Evolutionary conservation across 2,113 vertebrate species (phyloP).

Genomic region (Macaca nemestrina): DNA sequence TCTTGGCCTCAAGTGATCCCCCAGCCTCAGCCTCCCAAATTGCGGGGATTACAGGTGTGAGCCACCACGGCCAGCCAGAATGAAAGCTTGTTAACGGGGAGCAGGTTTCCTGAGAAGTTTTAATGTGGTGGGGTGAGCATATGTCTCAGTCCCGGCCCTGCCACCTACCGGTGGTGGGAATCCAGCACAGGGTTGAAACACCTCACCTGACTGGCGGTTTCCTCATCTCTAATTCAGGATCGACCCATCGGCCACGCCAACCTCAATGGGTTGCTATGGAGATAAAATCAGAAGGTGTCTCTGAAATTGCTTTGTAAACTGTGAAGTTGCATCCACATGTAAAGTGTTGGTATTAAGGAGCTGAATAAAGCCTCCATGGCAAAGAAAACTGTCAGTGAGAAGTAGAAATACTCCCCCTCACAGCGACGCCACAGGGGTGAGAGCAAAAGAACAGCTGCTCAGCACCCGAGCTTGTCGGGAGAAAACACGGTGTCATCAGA

Average conservation of each 20-base stretch:
- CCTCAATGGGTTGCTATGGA: background rate
- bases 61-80: no score
- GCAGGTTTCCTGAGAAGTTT: background rate
- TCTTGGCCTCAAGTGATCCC: no score
- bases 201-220: background rate
- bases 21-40: no score
- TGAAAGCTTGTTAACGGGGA: background rate
- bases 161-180: background rate
- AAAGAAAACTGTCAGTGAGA: constrained; percentile 27
- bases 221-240: background rate
- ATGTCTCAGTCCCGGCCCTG: fast-evolving
- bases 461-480: background rate
- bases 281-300: background rate
- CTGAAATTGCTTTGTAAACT: background rate
- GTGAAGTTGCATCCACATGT: background rate
- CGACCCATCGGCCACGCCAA: no score
- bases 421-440: background rate
- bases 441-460: constrained; percentile 43
- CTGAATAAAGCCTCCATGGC: background rate
- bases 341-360: background rate
- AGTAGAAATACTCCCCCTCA: constrained; percentile 14
- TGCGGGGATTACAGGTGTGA: no score
- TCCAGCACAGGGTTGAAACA: background rate
- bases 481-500: background rate
- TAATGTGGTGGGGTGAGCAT: fast-evolving